Base-by-base conservation (phyloP, 2,888 invertebrate species). In the Creontiades dilutus region DNA sequence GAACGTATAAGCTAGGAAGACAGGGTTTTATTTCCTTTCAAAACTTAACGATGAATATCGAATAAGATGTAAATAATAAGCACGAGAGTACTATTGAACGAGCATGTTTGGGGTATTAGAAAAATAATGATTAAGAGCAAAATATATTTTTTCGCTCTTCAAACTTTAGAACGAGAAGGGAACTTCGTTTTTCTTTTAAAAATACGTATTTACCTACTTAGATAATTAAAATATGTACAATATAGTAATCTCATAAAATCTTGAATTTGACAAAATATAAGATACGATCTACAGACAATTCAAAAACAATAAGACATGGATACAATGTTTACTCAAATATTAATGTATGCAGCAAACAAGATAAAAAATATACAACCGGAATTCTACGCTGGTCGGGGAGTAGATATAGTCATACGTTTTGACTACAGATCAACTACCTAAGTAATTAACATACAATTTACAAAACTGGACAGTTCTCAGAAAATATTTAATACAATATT, bases 401-500 rank as follows among this genome's bases (percentile, higher is more conserved):
- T 68, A 27, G 16, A 68, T 23, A 23, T 68, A 23, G 23, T 12
- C n/a, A 68, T 23, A 68, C 16, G 16, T 23, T 5, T 61, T 11
- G 9, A 68, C 23, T 52, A 37, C 37, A 4, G 7, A 37, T 37
- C 37, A 37, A 37, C 57, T 57, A 57, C 5, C n/a, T n/a, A 57
- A 16, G 7, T n/a, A 57, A 57, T 57, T 23, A 68, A 68, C 68
- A 68, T 27, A 23, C n/a, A 23, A 23, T 68, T 19, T 68, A 68
- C 68, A 68, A 68, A 68, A 68, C 11, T 68, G 68, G 23, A 68
- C 23, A 68, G 23, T 68, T 68, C 12, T 68, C 68, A 68, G 68
- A 68, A 68, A 68, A 68, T 68, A 68, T 68, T 68, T 68, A 23
- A 19, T 68, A 68, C 68, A 68, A 27, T 68, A 68, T 68, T 68